A percentile compares a stretch with the other conserved stretches of the same genome.
Conservation (phyloP, 2,113 vertebrate species). For the Ceuthmochares aereus region DNA sequence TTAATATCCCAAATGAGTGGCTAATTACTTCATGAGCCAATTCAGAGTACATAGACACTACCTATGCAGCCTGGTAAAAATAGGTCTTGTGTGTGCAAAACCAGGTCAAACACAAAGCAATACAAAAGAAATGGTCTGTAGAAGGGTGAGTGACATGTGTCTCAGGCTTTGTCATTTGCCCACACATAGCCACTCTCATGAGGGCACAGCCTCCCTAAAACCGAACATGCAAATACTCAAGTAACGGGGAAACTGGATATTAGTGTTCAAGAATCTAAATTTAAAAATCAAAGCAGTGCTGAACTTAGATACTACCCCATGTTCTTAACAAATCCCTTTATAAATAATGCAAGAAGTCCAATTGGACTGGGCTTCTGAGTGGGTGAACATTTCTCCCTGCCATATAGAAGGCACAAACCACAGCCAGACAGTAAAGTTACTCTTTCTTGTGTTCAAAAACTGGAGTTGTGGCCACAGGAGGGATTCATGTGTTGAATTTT, state of each 20-base stretch:
- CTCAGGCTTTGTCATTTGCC: neutral
- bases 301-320: fast-evolving
- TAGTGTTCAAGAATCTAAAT: neutral
- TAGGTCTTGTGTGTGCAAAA: neutral
- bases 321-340: neutral
- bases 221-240: neutral
- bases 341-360: neutral
- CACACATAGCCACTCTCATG: neutral
- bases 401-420: neutral
- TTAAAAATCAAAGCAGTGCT: neutral
- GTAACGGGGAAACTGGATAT: neutral
- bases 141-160: neutral
- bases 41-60: neutral
- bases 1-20: slow-evolving; percentile 3
- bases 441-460: neutral
- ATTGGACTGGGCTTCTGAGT: neutral
- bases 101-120: neutral
- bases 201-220: neutral
- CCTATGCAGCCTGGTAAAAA: slow-evolving; percentile 5
- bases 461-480: neutral
- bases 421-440: neutral
- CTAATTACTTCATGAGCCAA: slow-evolving; percentile 47
- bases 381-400: neutral
- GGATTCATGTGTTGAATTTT: neutral
- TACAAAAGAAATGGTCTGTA: neutral